Evolutionary conservation across 2,113 vertebrate species (phyloP).

Genomic region (Platanista minor): DNA sequence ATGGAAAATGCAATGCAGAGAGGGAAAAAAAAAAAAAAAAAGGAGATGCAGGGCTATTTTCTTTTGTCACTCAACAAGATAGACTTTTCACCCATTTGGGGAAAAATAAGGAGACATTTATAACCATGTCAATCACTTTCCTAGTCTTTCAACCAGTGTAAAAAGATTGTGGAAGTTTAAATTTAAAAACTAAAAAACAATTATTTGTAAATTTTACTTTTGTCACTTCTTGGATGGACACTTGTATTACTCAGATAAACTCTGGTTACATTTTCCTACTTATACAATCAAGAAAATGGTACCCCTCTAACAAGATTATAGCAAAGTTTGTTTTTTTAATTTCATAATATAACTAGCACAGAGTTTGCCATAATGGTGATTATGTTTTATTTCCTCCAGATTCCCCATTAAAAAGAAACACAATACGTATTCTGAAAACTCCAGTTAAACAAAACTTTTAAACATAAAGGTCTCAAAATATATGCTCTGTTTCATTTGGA

Average conservation of each 20-base stretch:
- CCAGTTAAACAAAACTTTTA: neutral
- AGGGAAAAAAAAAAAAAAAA: rapidly evolving
- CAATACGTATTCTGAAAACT: neutral
- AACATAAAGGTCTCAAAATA: neutral
- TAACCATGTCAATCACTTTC: neutral
- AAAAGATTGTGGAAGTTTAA: neutral
- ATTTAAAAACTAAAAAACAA: neutral
- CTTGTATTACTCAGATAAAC: neutral
- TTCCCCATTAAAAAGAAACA: neutral
- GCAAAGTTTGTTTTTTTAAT: neutral
- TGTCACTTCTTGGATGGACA: neutral
- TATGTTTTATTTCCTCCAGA: neutral
- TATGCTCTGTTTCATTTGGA: neutral
- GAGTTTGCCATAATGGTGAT: neutral
- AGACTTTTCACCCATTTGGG: neutral
- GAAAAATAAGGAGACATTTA: neutral
- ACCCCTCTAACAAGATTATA: neutral
- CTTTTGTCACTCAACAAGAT: neutral
- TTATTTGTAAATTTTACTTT: neutral
- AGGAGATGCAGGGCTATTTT: neutral
- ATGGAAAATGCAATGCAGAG: neutral
- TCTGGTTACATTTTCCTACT: neutral
- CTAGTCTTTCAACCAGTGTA: neutral
- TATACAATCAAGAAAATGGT: neutral
- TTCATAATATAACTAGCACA: neutral